Base-by-base conservation (phyloP, 2,888 invertebrate species). In the Cybosia mesomella region DNA sequence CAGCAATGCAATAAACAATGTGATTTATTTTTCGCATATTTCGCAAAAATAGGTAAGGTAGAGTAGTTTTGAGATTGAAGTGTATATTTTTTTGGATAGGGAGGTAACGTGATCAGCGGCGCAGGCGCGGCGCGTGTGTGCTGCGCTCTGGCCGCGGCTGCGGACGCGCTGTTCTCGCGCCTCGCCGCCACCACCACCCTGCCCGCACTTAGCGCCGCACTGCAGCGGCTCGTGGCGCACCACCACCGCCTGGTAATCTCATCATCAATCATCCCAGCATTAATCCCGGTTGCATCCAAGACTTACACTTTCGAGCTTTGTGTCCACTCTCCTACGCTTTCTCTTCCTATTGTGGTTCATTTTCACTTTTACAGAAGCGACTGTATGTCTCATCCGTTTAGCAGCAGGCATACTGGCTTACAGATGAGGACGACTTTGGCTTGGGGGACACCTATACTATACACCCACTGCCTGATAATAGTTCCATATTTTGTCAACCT, bases 141-240 rank as follows among this genome's bases (percentile, higher is more conserved):
- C 68, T 98, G 98, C 90, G 97, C 98, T 0, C 92, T 99, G 13
- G 97, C 98, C 0, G 98, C 98, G 71, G 97, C 98, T 84, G 98
- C 98, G 0, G 99, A 99, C 87, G 97, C 98, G 80, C 91, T 99
- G 66, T 99, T 98, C 91, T 98, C 98, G 66, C 97, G 98, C 73
- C 97, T 98, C 1, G 98, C 98, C 0, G 96, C 98, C 66, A 97
- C 98, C 73, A 95, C 99, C 60, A 98, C 98, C 79, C 93, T 99
- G 64, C 97, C 97, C 11, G 97, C 99, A 0, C 93, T 99, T 49
- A 96, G 97, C 65, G 97, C 97, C 66, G 99, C 99, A 80, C 92
- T 99, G 64, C 96, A 96, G 34, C 97, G 98, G 70, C 95, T 99
- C 0, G 98, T 98, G 75, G 96, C 96, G 58, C 97, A 98, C n/a